phyloP scores from a whole-genome alignment of 2,113 vertebrate species.

The Calyptomena viridis region DNA sequence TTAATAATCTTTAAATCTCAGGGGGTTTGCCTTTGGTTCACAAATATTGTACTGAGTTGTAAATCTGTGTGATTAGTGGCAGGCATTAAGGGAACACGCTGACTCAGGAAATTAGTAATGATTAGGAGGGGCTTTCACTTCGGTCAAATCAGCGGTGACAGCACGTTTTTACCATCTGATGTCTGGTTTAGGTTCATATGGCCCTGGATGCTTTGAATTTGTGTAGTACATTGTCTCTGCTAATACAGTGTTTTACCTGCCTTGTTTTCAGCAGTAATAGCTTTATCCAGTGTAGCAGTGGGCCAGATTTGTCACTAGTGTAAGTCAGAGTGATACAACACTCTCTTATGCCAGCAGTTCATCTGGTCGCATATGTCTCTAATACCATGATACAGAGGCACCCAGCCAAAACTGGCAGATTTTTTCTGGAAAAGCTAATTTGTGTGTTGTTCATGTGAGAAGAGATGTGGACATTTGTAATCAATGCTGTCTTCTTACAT shows the following conservation, averaged over 20 bases:
- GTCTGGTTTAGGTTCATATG: background rate
- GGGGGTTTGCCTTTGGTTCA: background rate
- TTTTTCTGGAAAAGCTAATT: background rate
- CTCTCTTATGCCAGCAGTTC: background rate
- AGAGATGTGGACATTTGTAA: background rate
- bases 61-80: slow-evolving; percentile 14
- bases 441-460: background rate
- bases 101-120: slow-evolving; percentile 27
- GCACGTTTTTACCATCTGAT: background rate
- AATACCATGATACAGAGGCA: background rate
- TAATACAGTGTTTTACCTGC: background rate
- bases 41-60: background rate
- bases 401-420: background rate
- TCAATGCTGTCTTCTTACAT: background rate
- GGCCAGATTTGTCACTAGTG: background rate
- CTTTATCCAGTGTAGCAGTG: background rate
- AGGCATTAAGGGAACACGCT: background rate
- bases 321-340: background rate
- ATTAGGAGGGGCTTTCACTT: background rate
- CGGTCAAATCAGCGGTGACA: slow-evolving; percentile 6
- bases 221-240: background rate
- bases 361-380: background rate
- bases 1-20: background rate
- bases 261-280: background rate
- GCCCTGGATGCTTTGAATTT: background rate